Evolutionary conservation across 2,797 vertebrate genomes (phyloP), one percentile per base, ranked within the genome.

Genomic region (Margarornis squamiger): DNA sequence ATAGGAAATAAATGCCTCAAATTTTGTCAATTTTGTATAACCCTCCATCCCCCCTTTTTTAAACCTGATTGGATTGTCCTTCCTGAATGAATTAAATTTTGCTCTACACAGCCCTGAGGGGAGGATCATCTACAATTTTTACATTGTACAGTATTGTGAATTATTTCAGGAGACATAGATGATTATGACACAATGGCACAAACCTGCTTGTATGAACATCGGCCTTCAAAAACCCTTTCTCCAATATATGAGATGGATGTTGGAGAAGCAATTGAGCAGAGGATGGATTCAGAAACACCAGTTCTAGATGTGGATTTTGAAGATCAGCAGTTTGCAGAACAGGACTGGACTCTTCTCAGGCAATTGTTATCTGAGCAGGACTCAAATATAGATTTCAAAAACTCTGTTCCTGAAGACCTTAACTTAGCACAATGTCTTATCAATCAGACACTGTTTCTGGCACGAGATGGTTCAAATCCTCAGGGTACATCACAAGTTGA

Each of bases 111-210:
- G 95, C 97, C 97, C 97, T 97, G 95, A 97, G 96, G 97, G 97
- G 95, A 97, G 95, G 95, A 95, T 97, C 96, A 98, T 97, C 97
- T 97, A 95, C 98, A 98, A 96, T 97, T 98, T 99, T 99, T 99
- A 99, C 99, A 99, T 98, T 99, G 98, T 99, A 97, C 98, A 99
- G 99, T 99, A 99, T 99, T 99, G 98, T 99, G 98, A 99, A 99
- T 99, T 99, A 99, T 99, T 99, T 99, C 99, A 99, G 99, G 99
- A 98, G 98, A 99, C 99, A 99, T 99, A 99, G 98, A 99, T 98
- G 99, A 98, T 99, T 99, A 99, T 99, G 99, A 99, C 98, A 99
- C 98, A 99, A 97, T 98, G 99, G 98, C 99, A 99, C 99, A 99
- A 99, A 99, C 97, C 99, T 98, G 98, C 99, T 98, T 98, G 97